Conservation (phyloP, 2,888 invertebrate genomes). For the Amphiduros pacificus region DNA sequence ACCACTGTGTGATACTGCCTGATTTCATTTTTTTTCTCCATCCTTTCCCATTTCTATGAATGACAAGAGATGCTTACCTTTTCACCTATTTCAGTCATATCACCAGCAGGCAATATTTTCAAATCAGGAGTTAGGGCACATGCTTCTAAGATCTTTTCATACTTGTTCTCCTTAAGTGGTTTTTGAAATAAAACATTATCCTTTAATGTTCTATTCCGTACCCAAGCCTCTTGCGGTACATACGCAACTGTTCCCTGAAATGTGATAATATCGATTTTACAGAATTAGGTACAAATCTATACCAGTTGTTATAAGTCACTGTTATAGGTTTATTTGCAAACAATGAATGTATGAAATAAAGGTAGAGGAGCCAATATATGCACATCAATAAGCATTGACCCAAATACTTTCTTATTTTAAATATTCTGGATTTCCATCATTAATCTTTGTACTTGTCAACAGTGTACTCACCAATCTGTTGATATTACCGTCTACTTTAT, state of each 20-base stretch:
- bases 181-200: conserved; percentile 64
- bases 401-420: too few species aligned
- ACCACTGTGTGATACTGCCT: not conserved
- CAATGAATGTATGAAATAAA: not conserved
- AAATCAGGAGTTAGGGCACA: conserved; percentile 63
- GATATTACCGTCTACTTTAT: conserved; percentile 39
- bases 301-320: not conserved
- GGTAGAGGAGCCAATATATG: too few species aligned
- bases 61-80: conserved; percentile 58
- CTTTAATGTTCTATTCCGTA: conserved; percentile 63
- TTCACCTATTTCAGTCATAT: conserved; percentile 66
- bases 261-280: too few species aligned
- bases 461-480: conserved; percentile 37
- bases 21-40: not conserved
- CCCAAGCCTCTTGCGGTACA: conserved; percentile 63
- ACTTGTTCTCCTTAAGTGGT: conserved; percentile 45
- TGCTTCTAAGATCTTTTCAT: conserved; percentile 42
- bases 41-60: not conserved
- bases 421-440: too few species aligned
- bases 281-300: too few species aligned
- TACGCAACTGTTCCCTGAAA: conserved; percentile 52
- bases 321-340: not conserved
- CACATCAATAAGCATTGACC: too few species aligned
- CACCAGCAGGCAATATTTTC: conserved; percentile 63
- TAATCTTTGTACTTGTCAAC: too few species aligned